These are phyloP conservation scores for Hippocampus comes DNA, from an alignment of 2,113 vertebrate species.

Conservation along the genomic window DNA sequence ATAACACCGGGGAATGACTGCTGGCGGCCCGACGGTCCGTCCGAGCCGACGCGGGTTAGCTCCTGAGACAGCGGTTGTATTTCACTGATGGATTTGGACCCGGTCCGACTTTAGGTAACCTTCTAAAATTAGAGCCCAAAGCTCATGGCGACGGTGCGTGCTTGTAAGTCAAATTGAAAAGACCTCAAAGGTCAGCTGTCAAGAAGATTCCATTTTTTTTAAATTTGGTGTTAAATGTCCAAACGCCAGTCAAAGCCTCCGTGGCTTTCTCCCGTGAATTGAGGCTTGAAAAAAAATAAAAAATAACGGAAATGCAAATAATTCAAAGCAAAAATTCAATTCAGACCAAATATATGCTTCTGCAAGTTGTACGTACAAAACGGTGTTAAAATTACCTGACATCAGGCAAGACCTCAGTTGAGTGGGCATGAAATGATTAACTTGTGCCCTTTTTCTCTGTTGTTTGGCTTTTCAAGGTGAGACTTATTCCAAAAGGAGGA, in stretches of 20 bases:
- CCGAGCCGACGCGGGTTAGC: constrained; percentile 64
- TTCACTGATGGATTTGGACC: constrained; percentile 40
- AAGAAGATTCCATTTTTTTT: background rate
- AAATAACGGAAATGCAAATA: background rate
- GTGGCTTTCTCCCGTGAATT: background rate
- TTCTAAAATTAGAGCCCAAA: constrained; percentile 43
- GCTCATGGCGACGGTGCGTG: background rate
- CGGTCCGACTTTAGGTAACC: constrained; percentile 49
- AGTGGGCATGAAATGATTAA: background rate
- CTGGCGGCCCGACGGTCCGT: constrained; percentile 47
- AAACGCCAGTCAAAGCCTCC: background rate
- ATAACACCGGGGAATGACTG: constrained; percentile 62
- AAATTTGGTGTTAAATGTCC: background rate
- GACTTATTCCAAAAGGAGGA: background rate
- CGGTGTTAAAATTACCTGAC: background rate
- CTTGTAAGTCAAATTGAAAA: background rate
- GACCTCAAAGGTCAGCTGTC: background rate
- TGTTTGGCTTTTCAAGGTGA: background rate
- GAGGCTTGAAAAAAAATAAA: background rate
- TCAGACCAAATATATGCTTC: no score
- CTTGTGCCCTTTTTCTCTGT: background rate
- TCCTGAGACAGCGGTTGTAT: constrained; percentile 59
- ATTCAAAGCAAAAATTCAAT: background rate
- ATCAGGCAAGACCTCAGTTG: background rate
- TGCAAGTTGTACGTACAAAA: background rate